These are phyloP conservation scores for Betta splendens DNA, from an alignment of 2,797 vertebrate species.

Conservation along the genomic window DNA sequence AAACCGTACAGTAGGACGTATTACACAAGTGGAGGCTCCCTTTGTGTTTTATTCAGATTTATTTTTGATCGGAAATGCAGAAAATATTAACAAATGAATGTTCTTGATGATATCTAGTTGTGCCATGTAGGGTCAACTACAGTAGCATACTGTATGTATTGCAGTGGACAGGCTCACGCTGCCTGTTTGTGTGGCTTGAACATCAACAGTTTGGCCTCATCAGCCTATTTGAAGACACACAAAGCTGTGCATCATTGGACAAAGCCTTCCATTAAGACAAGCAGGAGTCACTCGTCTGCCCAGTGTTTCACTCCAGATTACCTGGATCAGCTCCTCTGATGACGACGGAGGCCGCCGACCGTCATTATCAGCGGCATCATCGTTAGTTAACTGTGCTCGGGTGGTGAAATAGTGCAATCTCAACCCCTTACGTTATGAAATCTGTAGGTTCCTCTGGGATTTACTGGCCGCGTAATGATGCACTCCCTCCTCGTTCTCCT, in stretches of 20 bases:
- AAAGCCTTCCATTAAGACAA: no score
- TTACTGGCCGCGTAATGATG: conserved; percentile 51
- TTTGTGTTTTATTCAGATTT: conserved; percentile 37
- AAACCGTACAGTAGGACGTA: conserved; percentile 65
- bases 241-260: no score
- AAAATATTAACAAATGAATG: background rate
- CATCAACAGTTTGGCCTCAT: no score
- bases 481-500: conserved; percentile 52
- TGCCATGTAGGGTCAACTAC: no score
- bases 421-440: conserved; percentile 38
- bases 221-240: no score
- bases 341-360: background rate
- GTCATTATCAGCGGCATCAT: conserved; percentile 35
- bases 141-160: no score
- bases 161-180: no score
- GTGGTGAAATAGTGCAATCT: conserved; percentile 54
- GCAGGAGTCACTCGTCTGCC: no score
- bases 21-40: conserved; percentile 60
- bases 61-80: conserved; percentile 1
- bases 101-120: no score
- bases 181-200: no score
- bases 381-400: conserved; percentile 19
- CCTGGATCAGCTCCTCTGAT: no score
- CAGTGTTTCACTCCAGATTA: no score
- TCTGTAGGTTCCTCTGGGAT: conserved; percentile 47